Evolutionary conservation across 2,797 vertebrate genomes (phyloP).

Genomic region (Acanthurus leucopareius): DNA sequence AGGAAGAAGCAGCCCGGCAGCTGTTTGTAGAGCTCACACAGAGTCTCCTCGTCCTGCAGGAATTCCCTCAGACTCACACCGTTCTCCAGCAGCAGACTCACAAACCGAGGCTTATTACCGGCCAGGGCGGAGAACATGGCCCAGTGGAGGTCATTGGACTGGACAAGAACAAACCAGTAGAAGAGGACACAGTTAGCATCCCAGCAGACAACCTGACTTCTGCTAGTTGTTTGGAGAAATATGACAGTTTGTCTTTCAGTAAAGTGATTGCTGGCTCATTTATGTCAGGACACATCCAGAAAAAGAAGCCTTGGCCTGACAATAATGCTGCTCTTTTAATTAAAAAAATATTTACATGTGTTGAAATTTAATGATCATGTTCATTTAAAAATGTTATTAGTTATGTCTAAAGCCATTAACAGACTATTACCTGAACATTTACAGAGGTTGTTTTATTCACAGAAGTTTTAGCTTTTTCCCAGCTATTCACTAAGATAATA

Average conservation of each 20-base stretch:
- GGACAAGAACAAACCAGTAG: neutral
- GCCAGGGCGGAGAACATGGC: constrained; percentile 92
- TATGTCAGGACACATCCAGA: too few relatives aligned
- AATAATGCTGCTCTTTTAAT: too few relatives aligned
- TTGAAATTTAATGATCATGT: too few relatives aligned
- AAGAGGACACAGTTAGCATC: neutral
- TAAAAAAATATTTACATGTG: too few relatives aligned
- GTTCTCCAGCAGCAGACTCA: constrained; percentile 94
- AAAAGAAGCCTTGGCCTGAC: too few relatives aligned
- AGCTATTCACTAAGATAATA: too few relatives aligned
- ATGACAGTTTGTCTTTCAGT: neutral
- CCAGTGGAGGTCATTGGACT: constrained; percentile 92
- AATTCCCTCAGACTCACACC: constrained; percentile 91
- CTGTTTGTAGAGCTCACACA: constrained; percentile 88
- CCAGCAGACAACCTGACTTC: neutral
- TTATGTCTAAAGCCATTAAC: too few relatives aligned
- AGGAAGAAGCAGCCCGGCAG: constrained; percentile 89
- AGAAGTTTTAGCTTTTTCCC: too few relatives aligned
- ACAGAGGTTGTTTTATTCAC: too few relatives aligned
- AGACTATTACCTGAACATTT: too few relatives aligned
- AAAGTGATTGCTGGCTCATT: neutral
- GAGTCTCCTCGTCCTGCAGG: constrained; percentile 84
- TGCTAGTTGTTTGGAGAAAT: neutral
- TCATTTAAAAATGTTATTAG: too few relatives aligned
- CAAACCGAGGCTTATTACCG: constrained; percentile 93